Evolutionary conservation across 2,113 vertebrate genomes (phyloP).

Genomic region (Forbesichthys papilliferus): DNA sequence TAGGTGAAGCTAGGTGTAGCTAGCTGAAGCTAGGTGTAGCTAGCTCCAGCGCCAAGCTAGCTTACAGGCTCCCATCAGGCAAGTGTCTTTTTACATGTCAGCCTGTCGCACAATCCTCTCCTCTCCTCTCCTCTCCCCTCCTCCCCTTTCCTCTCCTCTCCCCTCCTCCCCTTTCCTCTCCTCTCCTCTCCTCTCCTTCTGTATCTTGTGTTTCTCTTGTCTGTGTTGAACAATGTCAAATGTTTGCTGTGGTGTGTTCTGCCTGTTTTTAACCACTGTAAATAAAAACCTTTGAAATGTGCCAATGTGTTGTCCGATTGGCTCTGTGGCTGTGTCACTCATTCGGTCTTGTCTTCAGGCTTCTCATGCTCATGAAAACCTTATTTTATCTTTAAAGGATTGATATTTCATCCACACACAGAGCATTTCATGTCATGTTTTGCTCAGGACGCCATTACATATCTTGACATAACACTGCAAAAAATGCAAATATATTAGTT

Average conservation of each 20-base stretch:
- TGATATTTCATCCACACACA: background rate
- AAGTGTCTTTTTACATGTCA: conserved; percentile 74
- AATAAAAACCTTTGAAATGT: no score
- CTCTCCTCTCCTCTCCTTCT: background rate
- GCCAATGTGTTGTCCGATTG: no score
- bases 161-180: background rate
- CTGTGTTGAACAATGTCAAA: background rate
- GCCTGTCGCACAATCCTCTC: conserved; percentile 48
- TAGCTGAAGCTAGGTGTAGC: background rate
- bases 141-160: background rate
- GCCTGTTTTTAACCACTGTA: no score
- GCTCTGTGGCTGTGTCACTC: background rate
- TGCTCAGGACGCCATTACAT: no score
- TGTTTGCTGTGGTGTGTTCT: no score
- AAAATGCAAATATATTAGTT: no score
- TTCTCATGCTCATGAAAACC: background rate
- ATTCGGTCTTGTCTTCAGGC: background rate
- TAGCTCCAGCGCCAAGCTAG: background rate
- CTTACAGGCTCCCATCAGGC: conserved; percentile 53
- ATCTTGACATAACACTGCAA: no score
- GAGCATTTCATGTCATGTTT: no score
- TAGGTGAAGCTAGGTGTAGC: no score
- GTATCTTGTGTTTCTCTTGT: background rate
- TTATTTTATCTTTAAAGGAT: background rate
- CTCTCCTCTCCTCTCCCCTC: conserved; percentile 3